A percentile compares a stretch with the other conserved stretches of the same genome.
Evolutionary conservation across 1,140 invertebrate species (phyloP).

Genomic region (Eufriesea mexicana): DNA sequence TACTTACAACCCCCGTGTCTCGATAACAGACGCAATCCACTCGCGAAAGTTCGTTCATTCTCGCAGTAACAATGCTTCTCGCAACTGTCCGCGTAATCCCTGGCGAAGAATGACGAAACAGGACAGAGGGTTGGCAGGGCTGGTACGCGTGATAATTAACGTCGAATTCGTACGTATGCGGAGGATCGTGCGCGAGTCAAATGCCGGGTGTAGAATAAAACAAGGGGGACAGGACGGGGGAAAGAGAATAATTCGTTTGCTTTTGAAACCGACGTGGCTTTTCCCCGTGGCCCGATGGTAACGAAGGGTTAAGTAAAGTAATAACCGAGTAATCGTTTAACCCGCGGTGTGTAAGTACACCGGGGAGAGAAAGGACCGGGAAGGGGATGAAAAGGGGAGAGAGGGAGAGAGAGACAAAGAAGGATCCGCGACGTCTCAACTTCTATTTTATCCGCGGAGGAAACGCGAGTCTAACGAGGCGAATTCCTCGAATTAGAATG

Average conservation of each 20-base stretch:
- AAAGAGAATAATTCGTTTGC: conserved; percentile 57
- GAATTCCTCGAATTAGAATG: conserved; percentile 4
- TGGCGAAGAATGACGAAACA: background rate
- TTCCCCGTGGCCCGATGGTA: conserved; percentile 5
- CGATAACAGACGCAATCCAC: no score
- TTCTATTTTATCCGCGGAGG: background rate
- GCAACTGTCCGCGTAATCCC: background rate
- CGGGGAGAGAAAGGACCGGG: background rate
- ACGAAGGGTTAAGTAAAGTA: conserved; percentile 54
- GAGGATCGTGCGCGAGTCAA: background rate
- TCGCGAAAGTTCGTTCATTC: background rate
- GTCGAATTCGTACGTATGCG: background rate
- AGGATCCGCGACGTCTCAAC: background rate
- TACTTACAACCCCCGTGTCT: no score
- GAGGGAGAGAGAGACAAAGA: background rate
- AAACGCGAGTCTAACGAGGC: background rate
- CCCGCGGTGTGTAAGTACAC: background rate
- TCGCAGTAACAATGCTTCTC: background rate
- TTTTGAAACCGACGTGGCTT: conserved; percentile 48
- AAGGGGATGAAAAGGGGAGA: background rate
- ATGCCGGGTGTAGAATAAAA: background rate
- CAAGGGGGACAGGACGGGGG: background rate
- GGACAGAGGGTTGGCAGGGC: background rate
- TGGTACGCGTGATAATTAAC: background rate
- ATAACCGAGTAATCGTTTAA: conserved; percentile 52